phyloP scores from a whole-genome alignment of 2,888 invertebrate species.

The Ormyrus rosae region DNA sequence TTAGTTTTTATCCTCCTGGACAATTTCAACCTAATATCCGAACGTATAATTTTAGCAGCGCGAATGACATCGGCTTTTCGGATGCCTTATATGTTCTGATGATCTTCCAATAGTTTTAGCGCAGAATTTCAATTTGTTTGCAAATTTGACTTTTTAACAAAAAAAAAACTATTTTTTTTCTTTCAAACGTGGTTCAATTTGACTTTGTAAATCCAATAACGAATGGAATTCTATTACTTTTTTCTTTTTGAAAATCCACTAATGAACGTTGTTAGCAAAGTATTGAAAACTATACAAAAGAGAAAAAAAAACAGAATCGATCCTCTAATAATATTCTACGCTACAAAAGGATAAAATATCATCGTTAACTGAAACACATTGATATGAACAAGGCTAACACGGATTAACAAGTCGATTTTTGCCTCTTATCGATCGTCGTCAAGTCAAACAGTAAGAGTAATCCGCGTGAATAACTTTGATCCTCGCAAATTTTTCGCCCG shows the following conservation, averaged over 20 bases:
- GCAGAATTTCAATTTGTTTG: background rate
- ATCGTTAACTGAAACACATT: background rate
- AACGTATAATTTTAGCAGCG: slow-evolving; percentile 43
- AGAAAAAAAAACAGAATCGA: too few relatives aligned
- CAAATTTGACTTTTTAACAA: background rate
- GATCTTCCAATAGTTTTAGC: background rate
- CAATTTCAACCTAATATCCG: slow-evolving; percentile 47
- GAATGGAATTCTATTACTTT: too few relatives aligned
- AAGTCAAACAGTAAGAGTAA: background rate
- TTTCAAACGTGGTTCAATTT: too few relatives aligned
- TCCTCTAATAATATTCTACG: too few relatives aligned
- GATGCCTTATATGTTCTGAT: background rate
- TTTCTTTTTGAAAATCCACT: too few relatives aligned
- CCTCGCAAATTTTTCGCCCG: background rate
- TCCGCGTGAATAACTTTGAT: background rate
- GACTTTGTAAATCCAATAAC: too few relatives aligned
- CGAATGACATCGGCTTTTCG: slow-evolving; percentile 38
- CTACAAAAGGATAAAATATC: too few relatives aligned
- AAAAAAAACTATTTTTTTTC: too few relatives aligned
- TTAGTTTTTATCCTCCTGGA: slow-evolving; percentile 42
- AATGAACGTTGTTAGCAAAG: too few relatives aligned
- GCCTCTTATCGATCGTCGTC: background rate
- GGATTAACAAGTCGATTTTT: slow-evolving; percentile 23
- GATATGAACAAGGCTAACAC: slow-evolving; percentile 6
- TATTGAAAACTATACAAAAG: too few relatives aligned